Conservation (phyloP, 2,797 vertebrate species). For the Euphonia xanthogaster region DNA sequence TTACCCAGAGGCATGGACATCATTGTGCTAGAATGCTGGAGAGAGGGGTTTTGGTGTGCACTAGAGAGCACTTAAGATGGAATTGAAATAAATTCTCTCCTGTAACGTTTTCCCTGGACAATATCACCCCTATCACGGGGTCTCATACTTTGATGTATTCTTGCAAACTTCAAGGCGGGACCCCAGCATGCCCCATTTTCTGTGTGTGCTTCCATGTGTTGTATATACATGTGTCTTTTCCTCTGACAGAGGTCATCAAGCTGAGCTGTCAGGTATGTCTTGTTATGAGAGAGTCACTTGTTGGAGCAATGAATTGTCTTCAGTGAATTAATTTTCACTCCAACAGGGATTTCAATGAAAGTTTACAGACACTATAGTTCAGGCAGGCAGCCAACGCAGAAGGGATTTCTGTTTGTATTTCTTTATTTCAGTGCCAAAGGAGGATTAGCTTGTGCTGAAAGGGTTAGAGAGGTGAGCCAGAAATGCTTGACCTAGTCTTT, state of each 20-base stretch:
- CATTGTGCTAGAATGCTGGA: not conserved
- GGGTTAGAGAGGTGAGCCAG: conserved; percentile 22
- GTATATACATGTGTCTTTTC: not conserved
- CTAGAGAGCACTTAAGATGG: not conserved
- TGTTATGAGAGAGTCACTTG: not conserved
- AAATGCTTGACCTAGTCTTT: conserved; percentile 18
- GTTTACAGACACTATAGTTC: conserved; percentile 22
- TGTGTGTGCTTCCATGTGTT: not conserved
- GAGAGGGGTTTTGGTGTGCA: not conserved
- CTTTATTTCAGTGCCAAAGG: conserved; percentile 44
- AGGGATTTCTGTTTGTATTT: conserved; percentile 6
- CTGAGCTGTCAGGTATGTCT: not conserved
- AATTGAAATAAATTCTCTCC: not conserved
- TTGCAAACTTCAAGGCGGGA: not conserved
- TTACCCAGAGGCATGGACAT: not conserved
- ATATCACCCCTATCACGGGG: not conserved
- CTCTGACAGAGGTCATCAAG: not conserved
- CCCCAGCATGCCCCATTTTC: not conserved
- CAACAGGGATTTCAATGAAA: not conserved
- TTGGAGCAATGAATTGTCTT: conserved; percentile 1
- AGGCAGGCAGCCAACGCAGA: conserved; percentile 19
- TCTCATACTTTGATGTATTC: not conserved
- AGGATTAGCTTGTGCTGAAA: conserved; percentile 46
- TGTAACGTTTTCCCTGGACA: not conserved
- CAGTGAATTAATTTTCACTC: conserved; percentile 23